Conservation (phyloP, 1,140 invertebrate species). For the Oedothorax gibbosus region DNA sequence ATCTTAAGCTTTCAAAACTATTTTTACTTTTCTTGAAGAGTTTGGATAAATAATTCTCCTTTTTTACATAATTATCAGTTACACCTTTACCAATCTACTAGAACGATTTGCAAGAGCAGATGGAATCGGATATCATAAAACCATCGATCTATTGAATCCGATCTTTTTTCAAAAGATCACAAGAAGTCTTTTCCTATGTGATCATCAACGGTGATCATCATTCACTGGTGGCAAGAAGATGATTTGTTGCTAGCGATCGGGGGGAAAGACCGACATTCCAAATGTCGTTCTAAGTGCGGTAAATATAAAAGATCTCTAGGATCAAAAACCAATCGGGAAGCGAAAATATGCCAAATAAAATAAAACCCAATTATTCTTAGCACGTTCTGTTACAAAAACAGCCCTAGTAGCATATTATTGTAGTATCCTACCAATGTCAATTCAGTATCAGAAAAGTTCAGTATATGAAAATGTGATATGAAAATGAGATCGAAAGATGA, state of each 20-base stretch:
- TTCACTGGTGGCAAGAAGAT: conserved; percentile 10
- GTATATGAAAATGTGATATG: too few species aligned
- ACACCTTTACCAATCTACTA: too few species aligned
- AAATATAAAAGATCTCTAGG: conserved; percentile 30
- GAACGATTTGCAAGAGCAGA: background rate
- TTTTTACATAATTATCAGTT: too few species aligned
- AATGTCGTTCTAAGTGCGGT: conserved; percentile 40
- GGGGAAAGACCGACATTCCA: conserved; percentile 25
- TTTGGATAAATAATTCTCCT: too few species aligned
- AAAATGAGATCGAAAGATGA: too few species aligned
- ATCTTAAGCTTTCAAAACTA: too few species aligned
- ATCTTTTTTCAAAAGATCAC: conserved; percentile 4
- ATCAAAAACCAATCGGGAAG: conserved; percentile 40
- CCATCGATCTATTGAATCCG: conserved; percentile 41
- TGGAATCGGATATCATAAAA: conserved; percentile 49
- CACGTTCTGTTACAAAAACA: too few species aligned
- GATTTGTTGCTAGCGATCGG: conserved; percentile 22
- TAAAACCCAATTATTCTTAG: too few species aligned
- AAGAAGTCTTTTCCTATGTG: conserved; percentile 2
- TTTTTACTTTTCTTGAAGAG: too few species aligned
- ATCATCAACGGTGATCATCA: conserved; percentile 36
- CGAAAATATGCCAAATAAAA: background rate
- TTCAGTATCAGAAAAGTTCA: too few species aligned
- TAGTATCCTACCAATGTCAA: too few species aligned
- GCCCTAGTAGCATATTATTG: too few species aligned